These are phyloP conservation scores for Psittacara wagleri DNA, from an alignment of 2,113 vertebrate genomes.

Conservation along the genomic window DNA sequence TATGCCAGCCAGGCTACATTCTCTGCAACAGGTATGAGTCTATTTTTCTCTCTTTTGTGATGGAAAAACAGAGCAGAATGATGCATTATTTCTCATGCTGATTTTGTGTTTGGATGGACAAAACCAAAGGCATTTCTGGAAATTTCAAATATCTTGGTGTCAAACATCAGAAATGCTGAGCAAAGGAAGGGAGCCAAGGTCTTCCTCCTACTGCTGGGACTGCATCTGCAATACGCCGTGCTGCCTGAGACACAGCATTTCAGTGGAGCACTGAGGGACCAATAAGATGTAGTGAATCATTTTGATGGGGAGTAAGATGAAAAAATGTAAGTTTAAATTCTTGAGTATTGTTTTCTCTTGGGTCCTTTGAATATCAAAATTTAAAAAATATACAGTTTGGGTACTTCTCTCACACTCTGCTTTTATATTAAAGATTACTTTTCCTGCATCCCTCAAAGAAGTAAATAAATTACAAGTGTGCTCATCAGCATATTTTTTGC, in stretches of 20 bases:
- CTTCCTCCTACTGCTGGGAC: background rate
- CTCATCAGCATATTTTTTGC: background rate
- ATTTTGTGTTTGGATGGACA: background rate
- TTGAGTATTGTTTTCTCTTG: background rate
- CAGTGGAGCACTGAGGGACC: background rate
- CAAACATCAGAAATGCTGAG: background rate
- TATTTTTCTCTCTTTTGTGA: background rate
- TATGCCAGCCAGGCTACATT: background rate
- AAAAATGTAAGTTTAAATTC: background rate
- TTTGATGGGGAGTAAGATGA: background rate
- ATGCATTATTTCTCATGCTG: background rate
- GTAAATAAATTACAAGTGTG: background rate
- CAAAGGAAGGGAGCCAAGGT: background rate
- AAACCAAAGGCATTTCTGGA: background rate
- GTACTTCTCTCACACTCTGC: background rate
- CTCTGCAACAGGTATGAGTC: background rate
- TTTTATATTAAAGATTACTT: background rate
- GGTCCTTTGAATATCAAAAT: background rate
- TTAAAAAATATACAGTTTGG: background rate
- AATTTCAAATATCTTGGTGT: background rate
- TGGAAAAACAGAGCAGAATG: background rate
- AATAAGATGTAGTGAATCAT: background rate
- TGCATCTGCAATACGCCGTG: fast-evolving
- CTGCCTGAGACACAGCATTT: background rate
- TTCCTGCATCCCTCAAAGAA: background rate